These are phyloP conservation scores for Bradynema listronoti DNA, from an alignment of 1,140 invertebrate genomes.

Conservation along the genomic window DNA sequence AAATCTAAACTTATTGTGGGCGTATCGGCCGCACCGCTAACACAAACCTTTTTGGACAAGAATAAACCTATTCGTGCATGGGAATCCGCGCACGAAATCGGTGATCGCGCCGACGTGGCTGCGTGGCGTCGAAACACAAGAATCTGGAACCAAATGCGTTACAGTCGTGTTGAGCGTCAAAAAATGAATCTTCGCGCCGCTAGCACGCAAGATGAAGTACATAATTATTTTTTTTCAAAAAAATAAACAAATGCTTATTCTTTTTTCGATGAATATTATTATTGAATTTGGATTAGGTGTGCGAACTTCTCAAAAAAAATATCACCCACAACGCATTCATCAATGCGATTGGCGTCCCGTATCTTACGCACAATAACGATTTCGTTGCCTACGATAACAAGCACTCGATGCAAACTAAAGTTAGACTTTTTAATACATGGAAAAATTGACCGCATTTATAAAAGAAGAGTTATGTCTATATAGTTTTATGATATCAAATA, in stretches of 20 bases:
- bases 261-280: not conserved
- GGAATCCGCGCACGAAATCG: not conserved
- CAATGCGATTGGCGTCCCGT: conserved; percentile 19
- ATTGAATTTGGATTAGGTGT: not conserved
- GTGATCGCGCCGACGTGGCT: not conserved
- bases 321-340: not conserved
- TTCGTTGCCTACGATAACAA: conserved; percentile 28
- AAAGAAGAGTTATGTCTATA: not conserved
- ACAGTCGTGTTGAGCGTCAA: too few relatives aligned
- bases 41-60: not conserved
- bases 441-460: not conserved
- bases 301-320: conserved; percentile 6
- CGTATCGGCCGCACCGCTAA: conserved; percentile 4
- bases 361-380: conserved; percentile 19
- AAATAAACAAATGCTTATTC: not conserved
- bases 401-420: conserved; percentile 25
- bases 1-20: not conserved
- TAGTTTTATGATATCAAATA: not conserved
- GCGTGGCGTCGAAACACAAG: too few relatives aligned
- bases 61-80: not conserved
- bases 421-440: not conserved
- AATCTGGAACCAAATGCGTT: too few relatives aligned
- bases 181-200: not conserved
- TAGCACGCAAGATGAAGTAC: too few relatives aligned
- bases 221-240: not conserved